Conservation (phyloP, 2,797 vertebrate genomes). For the Capromys pilorides region DNA sequence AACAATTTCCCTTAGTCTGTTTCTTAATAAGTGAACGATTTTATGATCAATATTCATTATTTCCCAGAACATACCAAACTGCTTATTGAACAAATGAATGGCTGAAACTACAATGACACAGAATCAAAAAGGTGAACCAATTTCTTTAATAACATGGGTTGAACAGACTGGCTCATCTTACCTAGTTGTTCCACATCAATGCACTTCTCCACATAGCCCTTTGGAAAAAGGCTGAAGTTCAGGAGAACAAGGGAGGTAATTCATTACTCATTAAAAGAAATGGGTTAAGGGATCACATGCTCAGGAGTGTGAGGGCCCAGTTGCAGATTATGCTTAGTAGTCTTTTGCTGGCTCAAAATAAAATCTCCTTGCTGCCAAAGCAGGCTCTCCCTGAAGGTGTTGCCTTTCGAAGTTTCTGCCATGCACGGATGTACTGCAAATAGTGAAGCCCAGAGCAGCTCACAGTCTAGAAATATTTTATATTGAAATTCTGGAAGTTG, state of each 20-base stretch:
- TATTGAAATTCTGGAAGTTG: conserved; percentile 24
- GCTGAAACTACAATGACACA: conserved; percentile 87
- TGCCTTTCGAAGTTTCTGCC: conserved; percentile 1
- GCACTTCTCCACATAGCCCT: conserved; percentile 76
- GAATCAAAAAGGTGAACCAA: conserved; percentile 89
- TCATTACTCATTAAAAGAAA: conserved; percentile 77
- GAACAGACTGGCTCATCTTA: conserved; percentile 84
- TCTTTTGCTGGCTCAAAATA: conserved; percentile 54
- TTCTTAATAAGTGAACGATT: conserved; percentile 91
- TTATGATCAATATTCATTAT: conserved; percentile 92
- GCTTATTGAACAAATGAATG: conserved; percentile 90
- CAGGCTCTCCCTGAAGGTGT: not conserved
- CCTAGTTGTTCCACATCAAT: conserved; percentile 82
- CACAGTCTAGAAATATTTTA: conserved; percentile 39
- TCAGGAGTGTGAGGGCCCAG: conserved; percentile 38
- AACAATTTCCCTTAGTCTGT: conserved; percentile 91
- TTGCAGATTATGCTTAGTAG: not conserved
- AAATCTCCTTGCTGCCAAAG: conserved; percentile 32
- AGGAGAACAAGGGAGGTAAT: conserved; percentile 77
- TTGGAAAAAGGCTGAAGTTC: conserved; percentile 81
- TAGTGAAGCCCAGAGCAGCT: not conserved
- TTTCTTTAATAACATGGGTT: conserved; percentile 88
- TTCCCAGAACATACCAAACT: conserved; percentile 89
- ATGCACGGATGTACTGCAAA: not conserved
- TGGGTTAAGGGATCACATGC: conserved; percentile 49